Conservation (phyloP, 2,888 invertebrate species). For the Plusia festucae region DNA sequence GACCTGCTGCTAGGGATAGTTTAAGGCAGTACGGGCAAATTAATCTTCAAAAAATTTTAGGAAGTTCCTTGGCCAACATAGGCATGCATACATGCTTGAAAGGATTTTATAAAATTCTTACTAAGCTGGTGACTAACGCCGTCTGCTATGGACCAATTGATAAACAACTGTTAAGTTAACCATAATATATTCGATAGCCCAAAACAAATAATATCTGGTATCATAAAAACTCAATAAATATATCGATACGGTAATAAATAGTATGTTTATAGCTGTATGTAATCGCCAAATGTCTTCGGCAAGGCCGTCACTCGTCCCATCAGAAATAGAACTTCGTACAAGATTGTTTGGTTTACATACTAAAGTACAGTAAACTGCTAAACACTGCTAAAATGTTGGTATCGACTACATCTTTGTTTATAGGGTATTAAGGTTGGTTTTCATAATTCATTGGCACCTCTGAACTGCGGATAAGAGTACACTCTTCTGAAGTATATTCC, state of each 20-base stretch:
- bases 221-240: constrained; percentile 27
- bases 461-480: neutral
- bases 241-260: constrained; percentile 57
- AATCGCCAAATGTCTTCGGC: constrained; percentile 71
- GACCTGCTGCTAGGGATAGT: too few relatives aligned
- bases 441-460: neutral
- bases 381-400: neutral
- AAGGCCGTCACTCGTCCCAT: constrained; percentile 67
- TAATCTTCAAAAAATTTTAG: too few relatives aligned
- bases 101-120: too few relatives aligned
- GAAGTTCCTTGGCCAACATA: too few relatives aligned
- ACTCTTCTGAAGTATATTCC: constrained; percentile 19
- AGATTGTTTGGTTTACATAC: constrained; percentile 62
- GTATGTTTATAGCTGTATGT: constrained; percentile 63
- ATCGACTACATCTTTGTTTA: neutral
- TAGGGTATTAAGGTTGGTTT: neutral
- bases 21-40: too few relatives aligned
- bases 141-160: neutral
- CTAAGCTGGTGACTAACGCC: too few relatives aligned
- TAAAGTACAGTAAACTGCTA: constrained; percentile 47
- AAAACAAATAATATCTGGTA: constrained; percentile 17
- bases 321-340: constrained; percentile 73
- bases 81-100: too few relatives aligned
- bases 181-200: neutral
- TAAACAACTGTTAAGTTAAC: neutral